phyloP scores from a whole-genome alignment of 2,888 invertebrate species.

The Rotaria macrura region DNA sequence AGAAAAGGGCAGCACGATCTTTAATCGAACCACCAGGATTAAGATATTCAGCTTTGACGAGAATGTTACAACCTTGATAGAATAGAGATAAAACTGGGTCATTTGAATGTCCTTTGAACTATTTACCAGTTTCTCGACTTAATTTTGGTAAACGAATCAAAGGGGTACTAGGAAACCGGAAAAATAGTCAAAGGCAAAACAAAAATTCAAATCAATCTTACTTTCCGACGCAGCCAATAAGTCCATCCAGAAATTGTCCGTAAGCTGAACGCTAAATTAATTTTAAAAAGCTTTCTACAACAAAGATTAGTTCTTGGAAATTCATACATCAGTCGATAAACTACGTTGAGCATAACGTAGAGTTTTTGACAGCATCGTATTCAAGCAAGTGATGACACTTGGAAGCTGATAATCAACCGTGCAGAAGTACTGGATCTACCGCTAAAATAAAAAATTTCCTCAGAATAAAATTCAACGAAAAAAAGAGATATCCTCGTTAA shows the following conservation, averaged over 20 bases:
- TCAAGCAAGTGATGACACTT: too few relatives aligned
- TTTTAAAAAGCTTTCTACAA: not conserved
- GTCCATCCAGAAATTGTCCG: not conserved
- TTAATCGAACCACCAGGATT: slow-evolving; percentile 50
- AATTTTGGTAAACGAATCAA: slow-evolving; percentile 43
- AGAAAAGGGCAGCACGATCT: slow-evolving; percentile 47
- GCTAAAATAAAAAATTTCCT: too few relatives aligned
- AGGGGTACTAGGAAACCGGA: slow-evolving; percentile 39
- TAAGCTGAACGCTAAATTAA: not conserved
- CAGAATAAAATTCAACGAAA: too few relatives aligned
- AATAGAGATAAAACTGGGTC: not conserved
- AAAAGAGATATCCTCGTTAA: too few relatives aligned
- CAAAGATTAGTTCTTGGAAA: not conserved
- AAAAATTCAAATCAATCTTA: not conserved
- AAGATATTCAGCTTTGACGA: slow-evolving; percentile 49
- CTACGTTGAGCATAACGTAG: not conserved
- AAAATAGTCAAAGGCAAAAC: too few relatives aligned
- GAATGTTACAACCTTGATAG: slow-evolving; percentile 44
- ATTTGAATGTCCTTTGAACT: not conserved
- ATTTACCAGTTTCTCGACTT: slow-evolving; percentile 42
- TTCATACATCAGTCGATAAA: not conserved
- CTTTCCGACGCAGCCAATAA: not conserved
- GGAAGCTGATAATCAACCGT: too few relatives aligned
- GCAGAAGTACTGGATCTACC: too few relatives aligned
- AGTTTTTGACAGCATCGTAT: not conserved